Percentiles rank a stretch among this genome's conserved stretches.
These are phyloP conservation scores for Synanthedon tipuliformis DNA, from an alignment of 2,888 invertebrate genomes.

Conservation along the genomic window DNA sequence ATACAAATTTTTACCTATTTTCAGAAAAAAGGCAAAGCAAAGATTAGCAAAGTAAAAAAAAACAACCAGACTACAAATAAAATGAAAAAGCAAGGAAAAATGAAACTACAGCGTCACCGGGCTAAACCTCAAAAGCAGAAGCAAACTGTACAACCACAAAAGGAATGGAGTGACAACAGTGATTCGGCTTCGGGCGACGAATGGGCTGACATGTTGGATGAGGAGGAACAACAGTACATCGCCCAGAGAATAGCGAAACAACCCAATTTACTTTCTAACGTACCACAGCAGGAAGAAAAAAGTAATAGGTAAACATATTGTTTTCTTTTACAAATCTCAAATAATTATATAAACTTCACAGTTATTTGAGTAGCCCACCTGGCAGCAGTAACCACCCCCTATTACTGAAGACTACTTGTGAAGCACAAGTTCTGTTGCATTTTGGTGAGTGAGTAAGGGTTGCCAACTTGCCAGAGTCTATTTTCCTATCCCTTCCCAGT, in stretches of 20 bases:
- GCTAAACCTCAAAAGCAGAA: conserved; percentile 44
- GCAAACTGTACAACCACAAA: conserved; percentile 27
- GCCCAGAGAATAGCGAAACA: conserved; percentile 50
- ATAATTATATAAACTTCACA: too few relatives aligned
- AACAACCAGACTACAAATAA: conserved; percentile 71
- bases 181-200: conserved; percentile 63
- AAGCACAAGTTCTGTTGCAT: too few relatives aligned
- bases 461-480: too few relatives aligned
- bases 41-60: conserved; percentile 67
- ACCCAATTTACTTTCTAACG: conserved; percentile 45
- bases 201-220: conserved; percentile 70
- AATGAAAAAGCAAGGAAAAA: conserved; percentile 65
- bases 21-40: conserved; percentile 67
- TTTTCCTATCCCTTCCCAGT: too few relatives aligned
- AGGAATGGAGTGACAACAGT: conserved; percentile 55
- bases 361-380: too few relatives aligned
- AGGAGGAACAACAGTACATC: conserved; percentile 67
- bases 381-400: too few relatives aligned
- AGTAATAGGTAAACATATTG: not conserved
- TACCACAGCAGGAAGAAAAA: conserved; percentile 39
- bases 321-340: too few relatives aligned
- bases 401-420: too few relatives aligned
- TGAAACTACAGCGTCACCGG: conserved; percentile 57
- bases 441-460: too few relatives aligned
- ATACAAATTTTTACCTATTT: conserved; percentile 16